Evolutionary conservation across 2,113 vertebrate species (phyloP).

Genomic region (Grammomys dolichurus): DNA sequence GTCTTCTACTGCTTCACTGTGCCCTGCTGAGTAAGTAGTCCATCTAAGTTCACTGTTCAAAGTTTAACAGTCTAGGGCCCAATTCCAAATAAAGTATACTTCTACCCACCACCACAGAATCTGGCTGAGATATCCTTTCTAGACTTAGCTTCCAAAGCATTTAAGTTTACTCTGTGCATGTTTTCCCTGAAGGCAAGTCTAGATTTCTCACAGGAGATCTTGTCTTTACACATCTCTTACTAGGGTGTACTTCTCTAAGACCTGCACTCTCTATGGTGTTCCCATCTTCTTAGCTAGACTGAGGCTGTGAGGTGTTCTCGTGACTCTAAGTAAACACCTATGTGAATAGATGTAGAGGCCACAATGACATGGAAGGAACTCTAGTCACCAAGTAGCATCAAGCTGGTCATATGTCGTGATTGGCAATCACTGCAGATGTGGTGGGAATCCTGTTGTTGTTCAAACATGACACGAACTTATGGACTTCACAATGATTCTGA

Average conservation of each 20-base stretch:
- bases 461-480: no score
- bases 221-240: neutral
- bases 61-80: neutral
- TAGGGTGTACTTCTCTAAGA: neutral
- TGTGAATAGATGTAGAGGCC: neutral
- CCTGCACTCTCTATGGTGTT: neutral
- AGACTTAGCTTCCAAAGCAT: neutral
- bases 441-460: neutral
- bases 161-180: neutral
- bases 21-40: neutral
- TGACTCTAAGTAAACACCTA: neutral
- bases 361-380: neutral
- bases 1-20: neutral
- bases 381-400: neutral
- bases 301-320: neutral
- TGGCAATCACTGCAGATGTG: neutral
- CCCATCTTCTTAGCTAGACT: neutral
- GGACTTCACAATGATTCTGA: neutral
- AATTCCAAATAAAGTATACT: conserved; percentile 5
- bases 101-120: neutral
- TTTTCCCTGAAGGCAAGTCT: neutral
- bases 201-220: neutral
- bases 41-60: neutral
- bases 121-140: neutral
- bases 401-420: neutral